Percentiles rank a stretch among this genome's conserved stretches.
Conservation (phyloP, 2,113 vertebrate species). For the Stomatorhinus ivindoensis region DNA sequence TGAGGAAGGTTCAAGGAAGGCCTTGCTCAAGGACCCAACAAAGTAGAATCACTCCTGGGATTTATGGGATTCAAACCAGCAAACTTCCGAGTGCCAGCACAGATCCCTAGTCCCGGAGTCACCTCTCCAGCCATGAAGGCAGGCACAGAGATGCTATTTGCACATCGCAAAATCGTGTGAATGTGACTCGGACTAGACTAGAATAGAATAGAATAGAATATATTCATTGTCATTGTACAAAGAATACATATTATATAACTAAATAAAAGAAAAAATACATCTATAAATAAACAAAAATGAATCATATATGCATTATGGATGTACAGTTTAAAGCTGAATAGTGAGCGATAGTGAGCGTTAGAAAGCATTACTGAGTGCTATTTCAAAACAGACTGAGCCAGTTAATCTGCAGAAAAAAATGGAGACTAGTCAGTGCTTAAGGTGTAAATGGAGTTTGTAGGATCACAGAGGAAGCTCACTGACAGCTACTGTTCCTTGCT, state of each 20-base stretch:
- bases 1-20: no score
- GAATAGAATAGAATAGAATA: background rate
- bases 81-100: no score
- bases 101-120: no score
- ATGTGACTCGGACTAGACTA: background rate
- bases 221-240: background rate
- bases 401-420: background rate
- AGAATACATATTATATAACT: background rate
- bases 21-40: no score
- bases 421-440: background rate
- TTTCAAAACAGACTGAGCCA: background rate
- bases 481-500: conserved; percentile 33
- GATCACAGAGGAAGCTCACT: conserved; percentile 17
- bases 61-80: no score
- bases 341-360: background rate
- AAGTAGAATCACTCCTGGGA: no score
- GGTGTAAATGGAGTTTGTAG: background rate
- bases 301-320: background rate
- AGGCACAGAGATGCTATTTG: background rate
- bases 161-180: background rate
- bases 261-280: background rate
- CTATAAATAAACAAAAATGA: background rate
- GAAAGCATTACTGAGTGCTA: background rate
- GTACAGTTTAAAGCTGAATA: background rate
- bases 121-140: no score